A percentile compares a stretch with the other conserved stretches of the same genome.
Evolutionary conservation across 2,888 invertebrate genomes (phyloP).

Genomic region (Xanthorhoe spadicearia): DNA sequence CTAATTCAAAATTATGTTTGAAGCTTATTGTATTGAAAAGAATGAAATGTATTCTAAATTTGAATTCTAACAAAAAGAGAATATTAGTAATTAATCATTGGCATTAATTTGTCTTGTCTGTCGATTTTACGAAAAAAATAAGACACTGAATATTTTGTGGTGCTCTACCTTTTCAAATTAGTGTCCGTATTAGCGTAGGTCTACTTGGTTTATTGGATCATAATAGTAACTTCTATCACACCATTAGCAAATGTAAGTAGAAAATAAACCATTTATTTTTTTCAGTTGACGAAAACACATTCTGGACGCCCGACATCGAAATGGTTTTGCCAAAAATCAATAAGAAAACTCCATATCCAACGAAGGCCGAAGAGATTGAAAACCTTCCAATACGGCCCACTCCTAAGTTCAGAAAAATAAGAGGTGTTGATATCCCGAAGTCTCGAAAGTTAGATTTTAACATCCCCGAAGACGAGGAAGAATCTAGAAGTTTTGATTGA

Average conservation of each 20-base stretch:
- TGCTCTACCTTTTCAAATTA: too few species aligned
- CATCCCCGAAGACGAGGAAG: slow-evolving; percentile 41
- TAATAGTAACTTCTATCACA: too few species aligned
- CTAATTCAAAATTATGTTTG: not conserved
- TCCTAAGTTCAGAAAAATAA: slow-evolving; percentile 41
- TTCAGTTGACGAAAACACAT: slow-evolving; percentile 33
- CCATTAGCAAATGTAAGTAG: too few species aligned
- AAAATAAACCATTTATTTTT: slow-evolving; percentile 10
- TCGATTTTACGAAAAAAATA: too few species aligned
- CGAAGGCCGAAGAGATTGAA: slow-evolving; percentile 20
- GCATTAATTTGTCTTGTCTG: too few species aligned
- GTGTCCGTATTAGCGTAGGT: too few species aligned
- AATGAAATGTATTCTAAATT: slow-evolving; percentile 2
- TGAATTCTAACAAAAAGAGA: not conserved
- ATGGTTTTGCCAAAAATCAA: slow-evolving; percentile 23
- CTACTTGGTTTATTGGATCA: too few species aligned
- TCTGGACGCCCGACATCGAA: slow-evolving; percentile 35
- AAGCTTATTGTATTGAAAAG: not conserved
- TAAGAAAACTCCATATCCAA: slow-evolving; percentile 40
- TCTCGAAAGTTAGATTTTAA: slow-evolving; percentile 48
- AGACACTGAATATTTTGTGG: too few species aligned
- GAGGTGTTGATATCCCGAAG: slow-evolving; percentile 38
- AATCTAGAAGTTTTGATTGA: not conserved
- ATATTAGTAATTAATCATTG: too few species aligned
- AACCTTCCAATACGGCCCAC: slow-evolving; percentile 36